Conservation (phyloP, 2,113 vertebrate genomes). For the Butorides virescens region DNA sequence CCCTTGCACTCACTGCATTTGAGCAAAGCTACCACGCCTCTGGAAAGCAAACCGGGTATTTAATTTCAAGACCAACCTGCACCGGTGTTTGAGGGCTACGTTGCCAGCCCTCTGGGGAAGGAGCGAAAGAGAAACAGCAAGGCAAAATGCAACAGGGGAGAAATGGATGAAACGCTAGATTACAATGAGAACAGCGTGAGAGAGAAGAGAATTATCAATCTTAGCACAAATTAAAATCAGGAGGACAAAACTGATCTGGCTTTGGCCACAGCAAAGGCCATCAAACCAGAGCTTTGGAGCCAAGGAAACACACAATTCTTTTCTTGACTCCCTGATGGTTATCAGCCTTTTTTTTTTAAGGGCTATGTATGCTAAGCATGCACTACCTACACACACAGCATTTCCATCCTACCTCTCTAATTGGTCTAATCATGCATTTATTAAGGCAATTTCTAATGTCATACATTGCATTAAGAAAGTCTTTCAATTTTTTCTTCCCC, state of each 20-base stretch:
- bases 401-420: not conserved
- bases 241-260: not conserved
- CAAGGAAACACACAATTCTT: not conserved
- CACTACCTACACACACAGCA: not conserved
- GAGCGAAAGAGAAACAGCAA: not conserved
- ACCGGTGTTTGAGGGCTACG: rapidly evolving
- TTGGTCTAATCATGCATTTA: conserved; percentile 13
- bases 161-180: not conserved
- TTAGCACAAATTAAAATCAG: not conserved
- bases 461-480: not conserved
- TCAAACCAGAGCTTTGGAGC: not conserved
- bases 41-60: not conserved
- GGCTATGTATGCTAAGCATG: not conserved
- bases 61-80: not conserved
- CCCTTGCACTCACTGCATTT: rapidly evolving
- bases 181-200: rapidly evolving
- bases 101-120: not conserved
- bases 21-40: not conserved
- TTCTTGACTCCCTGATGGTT: not conserved
- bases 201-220: not conserved
- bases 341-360: not conserved
- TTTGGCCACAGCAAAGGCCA: not conserved
- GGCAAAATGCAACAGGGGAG: not conserved
- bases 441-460: conserved; percentile 19
- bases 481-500: not conserved